Evolutionary conservation across 2,888 invertebrate genomes (phyloP).

Genomic region (Diaphora mendica): DNA sequence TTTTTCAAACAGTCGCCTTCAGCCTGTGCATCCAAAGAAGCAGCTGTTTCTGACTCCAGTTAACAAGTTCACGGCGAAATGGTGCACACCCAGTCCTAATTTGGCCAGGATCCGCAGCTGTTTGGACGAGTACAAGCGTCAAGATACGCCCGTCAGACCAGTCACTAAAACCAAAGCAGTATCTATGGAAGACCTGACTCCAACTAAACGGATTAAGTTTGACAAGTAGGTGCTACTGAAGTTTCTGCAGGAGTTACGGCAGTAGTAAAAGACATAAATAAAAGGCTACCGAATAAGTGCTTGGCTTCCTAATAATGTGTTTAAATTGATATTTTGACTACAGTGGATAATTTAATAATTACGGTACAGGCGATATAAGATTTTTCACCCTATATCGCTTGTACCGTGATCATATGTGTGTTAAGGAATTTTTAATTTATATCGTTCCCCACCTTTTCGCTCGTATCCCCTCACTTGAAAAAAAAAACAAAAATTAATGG

Average conservation of each 20-base stretch:
- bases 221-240: conserved; percentile 55
- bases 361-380: too few relatives aligned
- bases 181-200: conserved; percentile 82
- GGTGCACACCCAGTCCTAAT: conserved; percentile 60
- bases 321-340: too few relatives aligned
- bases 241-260: neutral
- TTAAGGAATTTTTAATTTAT: too few relatives aligned
- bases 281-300: too few relatives aligned
- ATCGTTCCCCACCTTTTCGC: too few relatives aligned
- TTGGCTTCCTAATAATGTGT: too few relatives aligned
- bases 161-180: conserved; percentile 69
- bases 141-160: conserved; percentile 51
- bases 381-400: too few relatives aligned
- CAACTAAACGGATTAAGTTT: conserved; percentile 65
- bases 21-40: conserved; percentile 76
- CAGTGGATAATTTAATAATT: too few relatives aligned
- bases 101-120: conserved; percentile 71
- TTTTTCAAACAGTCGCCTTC: conserved; percentile 60
- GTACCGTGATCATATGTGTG: too few relatives aligned
- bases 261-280: neutral
- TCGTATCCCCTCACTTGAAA: too few relatives aligned
- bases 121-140: conserved; percentile 63
- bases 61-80: conserved; percentile 75
- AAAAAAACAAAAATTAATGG: too few relatives aligned
- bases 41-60: conserved; percentile 77